Evolutionary conservation across 1,140 invertebrate genomes (phyloP).

Genomic region (Diabrotica virgifera): DNA sequence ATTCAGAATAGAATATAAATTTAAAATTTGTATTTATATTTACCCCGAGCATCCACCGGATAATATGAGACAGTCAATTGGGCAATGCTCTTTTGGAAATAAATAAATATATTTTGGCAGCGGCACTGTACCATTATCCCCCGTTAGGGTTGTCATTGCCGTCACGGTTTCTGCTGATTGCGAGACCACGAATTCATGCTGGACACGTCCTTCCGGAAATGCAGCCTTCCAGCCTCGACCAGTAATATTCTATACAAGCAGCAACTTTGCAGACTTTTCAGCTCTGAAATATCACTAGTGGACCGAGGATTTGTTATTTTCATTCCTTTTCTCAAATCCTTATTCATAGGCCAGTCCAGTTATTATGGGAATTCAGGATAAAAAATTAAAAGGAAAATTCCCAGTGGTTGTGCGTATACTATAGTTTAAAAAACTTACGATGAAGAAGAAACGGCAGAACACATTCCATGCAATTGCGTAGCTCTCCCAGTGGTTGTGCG

Average conservation of each 20-base stretch:
- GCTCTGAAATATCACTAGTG: slow-evolving; percentile 1
- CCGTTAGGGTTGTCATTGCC: slow-evolving; percentile 17
- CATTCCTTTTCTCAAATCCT: not conserved
- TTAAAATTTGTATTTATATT: too few relatives aligned
- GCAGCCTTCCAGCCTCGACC: slow-evolving; percentile 12
- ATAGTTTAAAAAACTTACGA: too few relatives aligned
- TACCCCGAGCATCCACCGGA: too few relatives aligned
- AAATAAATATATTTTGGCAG: not conserved
- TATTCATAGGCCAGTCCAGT: not conserved
- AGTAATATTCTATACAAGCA: slow-evolving; percentile 18
- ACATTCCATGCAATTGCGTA: too few relatives aligned
- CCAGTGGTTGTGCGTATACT: too few relatives aligned
- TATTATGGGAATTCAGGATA: too few relatives aligned
- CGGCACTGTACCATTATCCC: slow-evolving; percentile 4
- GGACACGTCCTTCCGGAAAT: slow-evolving; percentile 19
- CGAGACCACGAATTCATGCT: slow-evolving; percentile 16
- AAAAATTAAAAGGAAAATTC: too few relatives aligned
- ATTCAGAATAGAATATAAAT: too few relatives aligned
- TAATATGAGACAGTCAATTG: too few relatives aligned
- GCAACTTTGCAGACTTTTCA: slow-evolving; percentile 9
- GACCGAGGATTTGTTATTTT: slow-evolving; percentile 2
- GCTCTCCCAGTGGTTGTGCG: too few relatives aligned
- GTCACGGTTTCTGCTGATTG: slow-evolving; percentile 20
- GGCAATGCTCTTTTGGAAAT: too few relatives aligned
- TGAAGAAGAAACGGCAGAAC: too few relatives aligned